These are phyloP conservation scores for Myocastor coypus DNA, from an alignment of 2,113 vertebrate genomes.

Conservation along the genomic window DNA sequence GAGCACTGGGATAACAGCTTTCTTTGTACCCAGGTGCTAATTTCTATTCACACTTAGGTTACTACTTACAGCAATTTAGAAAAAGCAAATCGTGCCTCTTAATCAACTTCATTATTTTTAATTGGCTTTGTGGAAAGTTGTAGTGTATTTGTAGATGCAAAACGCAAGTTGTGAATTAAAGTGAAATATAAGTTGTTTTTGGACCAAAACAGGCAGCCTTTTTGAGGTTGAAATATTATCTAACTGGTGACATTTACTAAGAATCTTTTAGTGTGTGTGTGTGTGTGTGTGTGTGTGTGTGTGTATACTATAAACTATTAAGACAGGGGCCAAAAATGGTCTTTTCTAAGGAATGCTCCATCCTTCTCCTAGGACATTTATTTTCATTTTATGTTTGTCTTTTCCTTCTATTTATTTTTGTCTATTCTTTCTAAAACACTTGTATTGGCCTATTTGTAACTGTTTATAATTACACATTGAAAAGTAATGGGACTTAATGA, in stretches of 20 bases:
- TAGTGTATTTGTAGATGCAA: not conserved
- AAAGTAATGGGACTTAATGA: conserved; percentile 19
- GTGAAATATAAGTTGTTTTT: conserved; percentile 59
- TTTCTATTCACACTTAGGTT: not conserved
- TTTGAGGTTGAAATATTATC: conserved; percentile 73
- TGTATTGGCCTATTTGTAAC: conserved; percentile 42
- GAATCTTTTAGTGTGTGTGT: conserved; percentile 46
- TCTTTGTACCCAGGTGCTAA: not conserved
- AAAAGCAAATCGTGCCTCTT: conserved; percentile 12
- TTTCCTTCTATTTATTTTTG: conserved; percentile 67
- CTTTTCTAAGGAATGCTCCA: conserved; percentile 58
- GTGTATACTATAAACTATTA: conserved; percentile 44
- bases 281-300: not conserved
- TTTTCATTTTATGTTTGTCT: conserved; percentile 69
- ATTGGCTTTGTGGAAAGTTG: not conserved
- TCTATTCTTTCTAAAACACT: conserved; percentile 46
- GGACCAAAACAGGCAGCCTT: conserved; percentile 55
- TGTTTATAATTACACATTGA: conserved; percentile 58
- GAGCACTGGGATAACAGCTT: not conserved
- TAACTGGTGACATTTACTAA: conserved; percentile 65
- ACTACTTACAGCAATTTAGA: not conserved
- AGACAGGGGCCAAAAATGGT: conserved; percentile 61
- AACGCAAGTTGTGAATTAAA: conserved; percentile 46
- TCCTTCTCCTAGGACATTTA: conserved; percentile 50
- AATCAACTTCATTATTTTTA: conserved; percentile 17